These are phyloP conservation scores for Caranx melampygus DNA, from an alignment of 2,113 vertebrate species.

Conservation along the genomic window DNA sequence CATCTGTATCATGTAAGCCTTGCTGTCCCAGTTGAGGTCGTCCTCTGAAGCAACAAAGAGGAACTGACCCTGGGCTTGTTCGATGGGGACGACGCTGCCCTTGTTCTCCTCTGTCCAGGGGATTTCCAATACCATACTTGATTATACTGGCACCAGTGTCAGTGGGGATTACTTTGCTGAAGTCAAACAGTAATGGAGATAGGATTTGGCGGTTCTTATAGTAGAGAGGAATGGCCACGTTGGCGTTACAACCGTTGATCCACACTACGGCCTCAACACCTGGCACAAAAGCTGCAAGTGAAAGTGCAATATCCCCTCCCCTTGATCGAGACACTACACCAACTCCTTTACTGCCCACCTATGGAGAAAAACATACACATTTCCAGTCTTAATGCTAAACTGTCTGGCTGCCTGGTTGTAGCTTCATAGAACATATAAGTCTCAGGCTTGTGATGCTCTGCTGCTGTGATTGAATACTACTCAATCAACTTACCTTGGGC, in stretches of 20 bases:
- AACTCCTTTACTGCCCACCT: slow-evolving; percentile 49
- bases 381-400: too few species aligned
- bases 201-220: slow-evolving; percentile 41
- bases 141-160: slow-evolving; percentile 47
- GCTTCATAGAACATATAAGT: too few species aligned
- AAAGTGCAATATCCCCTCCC: slow-evolving; percentile 45
- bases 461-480: too few species aligned
- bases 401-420: too few species aligned
- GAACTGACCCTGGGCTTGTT: slow-evolving; percentile 77
- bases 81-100: slow-evolving; percentile 76
- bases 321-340: slow-evolving; percentile 53
- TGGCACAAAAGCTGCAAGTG: slow-evolving; percentile 41
- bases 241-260: slow-evolving; percentile 68
- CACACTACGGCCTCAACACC: slow-evolving; percentile 59
- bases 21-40: slow-evolving; percentile 83
- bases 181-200: not conserved
- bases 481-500: slow-evolving; percentile 35
- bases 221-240: slow-evolving; percentile 1
- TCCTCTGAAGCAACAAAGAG: slow-evolving; percentile 80
- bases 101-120: slow-evolving; percentile 72
- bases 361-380: not conserved
- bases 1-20: slow-evolving; percentile 60
- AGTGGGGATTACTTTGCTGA: slow-evolving; percentile 22
- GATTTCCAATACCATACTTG: not conserved
- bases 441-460: too few species aligned